Evolutionary conservation across 2,113 vertebrate species (phyloP).

Genomic region (Chamaetylas fuelleborni): DNA sequence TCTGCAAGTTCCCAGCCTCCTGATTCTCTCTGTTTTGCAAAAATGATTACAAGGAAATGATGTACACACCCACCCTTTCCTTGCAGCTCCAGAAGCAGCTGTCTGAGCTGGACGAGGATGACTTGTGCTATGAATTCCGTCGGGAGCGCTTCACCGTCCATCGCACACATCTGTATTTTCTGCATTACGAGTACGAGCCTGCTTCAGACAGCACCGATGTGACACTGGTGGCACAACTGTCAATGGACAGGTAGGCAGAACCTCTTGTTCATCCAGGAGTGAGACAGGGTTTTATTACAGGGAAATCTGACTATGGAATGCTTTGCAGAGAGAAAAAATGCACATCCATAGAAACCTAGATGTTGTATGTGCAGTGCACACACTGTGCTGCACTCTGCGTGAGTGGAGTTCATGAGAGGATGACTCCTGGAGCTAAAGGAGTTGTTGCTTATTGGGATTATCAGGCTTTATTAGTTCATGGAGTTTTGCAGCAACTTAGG

Average conservation of each 20-base stretch:
- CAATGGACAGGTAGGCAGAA: conserved; percentile 91
- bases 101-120: conserved; percentile 94
- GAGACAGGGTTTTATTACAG: neutral
- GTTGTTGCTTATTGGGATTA: neutral
- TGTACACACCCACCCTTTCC: neutral
- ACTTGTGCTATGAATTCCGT: conserved; percentile 96
- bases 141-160: conserved; percentile 95
- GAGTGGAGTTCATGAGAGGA: neutral
- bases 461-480: neutral
- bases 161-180: conserved; percentile 93
- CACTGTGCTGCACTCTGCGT: fast-evolving
- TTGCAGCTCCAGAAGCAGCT: conserved; percentile 94
- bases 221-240: conserved; percentile 95
- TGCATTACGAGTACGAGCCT: conserved; percentile 91
- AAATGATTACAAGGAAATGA: neutral
- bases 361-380: neutral
- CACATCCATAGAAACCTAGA: neutral
- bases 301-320: neutral
- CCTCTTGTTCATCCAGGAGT: neutral
- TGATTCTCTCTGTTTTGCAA: neutral
- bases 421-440: neutral
- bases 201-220: conserved; percentile 86
- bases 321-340: neutral
- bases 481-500: neutral
- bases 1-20: neutral